phyloP scores from a whole-genome alignment of 1,140 invertebrate species.

The Hetaerina americana region DNA sequence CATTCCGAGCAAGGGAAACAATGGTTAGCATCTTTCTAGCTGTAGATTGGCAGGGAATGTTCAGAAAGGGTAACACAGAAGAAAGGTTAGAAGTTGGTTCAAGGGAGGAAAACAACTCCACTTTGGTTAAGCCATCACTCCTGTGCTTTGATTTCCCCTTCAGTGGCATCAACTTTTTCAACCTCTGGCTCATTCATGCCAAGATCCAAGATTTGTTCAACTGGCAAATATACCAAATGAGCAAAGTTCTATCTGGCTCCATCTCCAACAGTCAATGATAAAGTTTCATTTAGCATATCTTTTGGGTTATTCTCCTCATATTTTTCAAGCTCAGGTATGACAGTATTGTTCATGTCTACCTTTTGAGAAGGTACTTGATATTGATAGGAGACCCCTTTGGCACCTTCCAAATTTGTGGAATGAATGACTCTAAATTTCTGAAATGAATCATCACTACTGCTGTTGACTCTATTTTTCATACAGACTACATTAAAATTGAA shows the following conservation, averaged over 20 bases:
- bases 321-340: neutral
- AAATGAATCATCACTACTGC: no score
- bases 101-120: neutral
- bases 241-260: neutral
- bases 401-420: neutral
- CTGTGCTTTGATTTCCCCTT: neutral
- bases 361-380: neutral
- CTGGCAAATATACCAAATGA: neutral
- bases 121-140: neutral
- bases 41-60: neutral
- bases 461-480: no score
- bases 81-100: neutral
- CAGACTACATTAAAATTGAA: no score
- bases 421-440: no score
- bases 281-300: neutral
- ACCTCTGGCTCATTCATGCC: neutral
- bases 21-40: no score
- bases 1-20: no score
- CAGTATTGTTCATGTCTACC: neutral
- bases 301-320: neutral
- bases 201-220: neutral
- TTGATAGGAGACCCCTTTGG: neutral
- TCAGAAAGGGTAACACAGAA: neutral
- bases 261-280: neutral
- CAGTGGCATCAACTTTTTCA: neutral